phyloP scores from a whole-genome alignment of 1,140 invertebrate species.

The Cotesia glomerata region DNA sequence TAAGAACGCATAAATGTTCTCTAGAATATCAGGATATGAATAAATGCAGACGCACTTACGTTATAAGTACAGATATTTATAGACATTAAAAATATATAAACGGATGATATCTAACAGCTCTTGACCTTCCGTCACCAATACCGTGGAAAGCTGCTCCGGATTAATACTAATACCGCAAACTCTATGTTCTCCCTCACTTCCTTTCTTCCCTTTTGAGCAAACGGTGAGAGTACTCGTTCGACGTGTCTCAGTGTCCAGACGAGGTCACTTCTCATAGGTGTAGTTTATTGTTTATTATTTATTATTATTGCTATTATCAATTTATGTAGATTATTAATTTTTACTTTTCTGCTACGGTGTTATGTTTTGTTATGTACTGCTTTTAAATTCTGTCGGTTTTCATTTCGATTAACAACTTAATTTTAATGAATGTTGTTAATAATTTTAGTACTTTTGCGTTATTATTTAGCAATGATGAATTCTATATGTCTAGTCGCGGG shows the following conservation, averaged over 20 bases:
- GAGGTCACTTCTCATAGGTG: background rate
- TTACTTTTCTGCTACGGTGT: too few relatives aligned
- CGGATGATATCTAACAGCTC: background rate
- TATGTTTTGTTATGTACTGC: too few relatives aligned
- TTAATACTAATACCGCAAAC: background rate
- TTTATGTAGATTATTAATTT: too few relatives aligned
- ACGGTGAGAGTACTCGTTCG: constrained; percentile 8
- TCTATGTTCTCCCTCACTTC: background rate
- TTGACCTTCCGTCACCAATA: constrained; percentile 17
- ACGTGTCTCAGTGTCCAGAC: background rate
- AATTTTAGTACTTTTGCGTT: too few relatives aligned
- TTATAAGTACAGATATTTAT: too few relatives aligned
- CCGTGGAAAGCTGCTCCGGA: constrained; percentile 19
- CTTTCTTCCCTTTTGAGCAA: constrained; percentile 4
- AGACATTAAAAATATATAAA: background rate
- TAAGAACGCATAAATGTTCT: background rate
- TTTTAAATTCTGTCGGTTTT: too few relatives aligned
- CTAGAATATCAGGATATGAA: background rate
- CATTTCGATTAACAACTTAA: too few relatives aligned
- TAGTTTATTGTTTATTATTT: too few relatives aligned
- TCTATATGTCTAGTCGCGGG: too few relatives aligned
- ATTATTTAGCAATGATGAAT: too few relatives aligned
- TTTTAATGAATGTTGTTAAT: too few relatives aligned
- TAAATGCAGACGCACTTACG: background rate
- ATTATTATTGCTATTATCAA: too few relatives aligned